Conservation (phyloP, 2,888 invertebrate species). For the Aplocera efformata region DNA sequence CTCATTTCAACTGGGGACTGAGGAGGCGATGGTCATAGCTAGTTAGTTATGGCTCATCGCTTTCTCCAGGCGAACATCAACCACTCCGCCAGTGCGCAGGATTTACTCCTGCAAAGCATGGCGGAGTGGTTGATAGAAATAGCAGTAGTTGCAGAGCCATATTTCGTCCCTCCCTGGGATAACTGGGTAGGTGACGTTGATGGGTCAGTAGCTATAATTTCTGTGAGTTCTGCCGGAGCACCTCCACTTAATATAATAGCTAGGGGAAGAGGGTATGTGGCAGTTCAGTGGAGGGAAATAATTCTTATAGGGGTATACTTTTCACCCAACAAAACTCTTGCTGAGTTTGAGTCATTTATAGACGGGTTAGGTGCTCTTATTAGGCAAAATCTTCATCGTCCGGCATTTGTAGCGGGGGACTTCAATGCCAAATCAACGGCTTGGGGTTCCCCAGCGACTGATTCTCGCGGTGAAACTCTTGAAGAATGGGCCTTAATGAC, state of each 20-base stretch:
- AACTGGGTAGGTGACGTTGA: conserved; percentile 1
- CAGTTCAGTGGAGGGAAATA: neutral
- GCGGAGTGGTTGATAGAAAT: conserved; percentile 6
- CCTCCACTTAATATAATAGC: neutral
- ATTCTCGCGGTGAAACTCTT: conserved; percentile 14
- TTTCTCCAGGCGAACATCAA: conserved; percentile 4
- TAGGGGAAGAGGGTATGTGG: neutral
- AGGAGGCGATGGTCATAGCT: neutral
- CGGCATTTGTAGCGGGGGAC: conserved; percentile 11
- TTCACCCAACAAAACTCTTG: neutral
- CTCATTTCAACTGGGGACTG: neutral
- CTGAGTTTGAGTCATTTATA: conserved; percentile 12
- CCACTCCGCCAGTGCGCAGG: conserved; percentile 7
- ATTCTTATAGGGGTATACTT: neutral
- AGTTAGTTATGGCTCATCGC: neutral
- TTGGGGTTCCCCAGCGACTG: conserved; percentile 16
- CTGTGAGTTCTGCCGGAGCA: neutral
- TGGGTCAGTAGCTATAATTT: neutral
- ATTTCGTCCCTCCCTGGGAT: neutral
- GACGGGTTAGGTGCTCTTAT: conserved; percentile 3
- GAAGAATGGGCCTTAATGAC: conserved; percentile 17
- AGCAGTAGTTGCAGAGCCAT: conserved; percentile 1
- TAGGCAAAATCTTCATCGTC: neutral
- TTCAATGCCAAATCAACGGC: conserved; percentile 18
- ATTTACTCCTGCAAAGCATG: conserved; percentile 2